Conservation (phyloP, 2,113 vertebrate genomes). For the Aix galericulata region DNA sequence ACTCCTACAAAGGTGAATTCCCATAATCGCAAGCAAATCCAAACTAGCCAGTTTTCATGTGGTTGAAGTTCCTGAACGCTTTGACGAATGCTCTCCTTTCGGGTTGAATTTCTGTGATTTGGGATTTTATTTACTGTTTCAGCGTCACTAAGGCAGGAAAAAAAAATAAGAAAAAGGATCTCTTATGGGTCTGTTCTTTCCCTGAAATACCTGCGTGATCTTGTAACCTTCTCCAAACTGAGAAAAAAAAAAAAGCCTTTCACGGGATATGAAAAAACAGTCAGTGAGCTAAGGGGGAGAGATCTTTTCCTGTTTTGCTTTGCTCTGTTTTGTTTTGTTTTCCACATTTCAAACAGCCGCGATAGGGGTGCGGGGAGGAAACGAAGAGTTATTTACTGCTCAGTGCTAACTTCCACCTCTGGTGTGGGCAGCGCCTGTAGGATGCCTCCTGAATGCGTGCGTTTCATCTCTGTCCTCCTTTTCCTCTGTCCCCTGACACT, state of each 20-base stretch:
- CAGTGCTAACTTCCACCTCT: background rate
- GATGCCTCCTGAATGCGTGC: background rate
- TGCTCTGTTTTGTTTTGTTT: fast-evolving
- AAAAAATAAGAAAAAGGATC: background rate
- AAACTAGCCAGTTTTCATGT: background rate
- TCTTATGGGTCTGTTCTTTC: background rate
- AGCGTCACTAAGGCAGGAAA: background rate
- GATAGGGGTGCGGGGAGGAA: background rate
- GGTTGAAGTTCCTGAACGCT: background rate
- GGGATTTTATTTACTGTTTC: background rate
- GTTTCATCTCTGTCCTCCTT: background rate
- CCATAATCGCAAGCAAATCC: background rate
- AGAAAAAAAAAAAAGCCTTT: background rate
- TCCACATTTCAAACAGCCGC: background rate
- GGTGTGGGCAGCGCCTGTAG: background rate
- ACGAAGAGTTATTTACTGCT: background rate
- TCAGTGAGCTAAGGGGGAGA: background rate
- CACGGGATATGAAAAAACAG: background rate
- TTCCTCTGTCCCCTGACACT: background rate
- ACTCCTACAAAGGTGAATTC: background rate
- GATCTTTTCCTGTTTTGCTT: background rate
- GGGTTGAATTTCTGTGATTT: background rate
- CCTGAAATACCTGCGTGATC: background rate
- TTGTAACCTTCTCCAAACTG: background rate
- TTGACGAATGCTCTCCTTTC: background rate